These are phyloP conservation scores for Azorinus chamasolen DNA, from an alignment of 2,888 invertebrate species.

Conservation along the genomic window DNA sequence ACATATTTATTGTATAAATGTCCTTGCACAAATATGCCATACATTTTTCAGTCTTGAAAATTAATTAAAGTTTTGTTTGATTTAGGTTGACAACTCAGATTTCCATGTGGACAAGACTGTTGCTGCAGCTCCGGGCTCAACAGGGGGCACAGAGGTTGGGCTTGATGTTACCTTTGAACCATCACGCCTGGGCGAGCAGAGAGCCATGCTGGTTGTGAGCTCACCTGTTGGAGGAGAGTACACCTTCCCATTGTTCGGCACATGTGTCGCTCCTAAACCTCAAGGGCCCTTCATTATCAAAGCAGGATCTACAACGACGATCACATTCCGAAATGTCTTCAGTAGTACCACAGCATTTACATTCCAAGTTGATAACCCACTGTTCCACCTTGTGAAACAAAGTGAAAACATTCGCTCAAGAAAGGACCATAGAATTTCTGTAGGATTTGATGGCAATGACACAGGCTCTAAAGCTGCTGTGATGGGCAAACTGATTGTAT, in stretches of 20 bases:
- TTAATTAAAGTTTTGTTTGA: not conserved
- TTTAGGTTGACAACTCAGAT: conserved; percentile 85
- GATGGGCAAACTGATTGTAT: conserved; percentile 86
- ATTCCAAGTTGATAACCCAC: conserved; percentile 86
- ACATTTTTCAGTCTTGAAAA: too few relatives aligned
- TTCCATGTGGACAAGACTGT: conserved; percentile 86
- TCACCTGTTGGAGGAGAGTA: conserved; percentile 86
- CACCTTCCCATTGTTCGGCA: conserved; percentile 87
- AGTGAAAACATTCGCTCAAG: conserved; percentile 86
- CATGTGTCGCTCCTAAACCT: conserved; percentile 87
- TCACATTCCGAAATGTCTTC: conserved; percentile 88
- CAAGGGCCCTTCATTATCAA: conserved; percentile 87
- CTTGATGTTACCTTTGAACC: conserved; percentile 86
- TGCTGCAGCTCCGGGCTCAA: conserved; percentile 86
- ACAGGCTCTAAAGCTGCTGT: conserved; percentile 83
- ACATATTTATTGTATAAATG: too few relatives aligned
- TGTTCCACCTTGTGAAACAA: conserved; percentile 86
- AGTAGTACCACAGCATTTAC: conserved; percentile 85
- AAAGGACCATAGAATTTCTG: conserved; percentile 85
- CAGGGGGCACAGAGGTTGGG: conserved; percentile 85
- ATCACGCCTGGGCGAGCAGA: conserved; percentile 84
- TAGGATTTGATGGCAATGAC: conserved; percentile 86
- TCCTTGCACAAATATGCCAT: too few relatives aligned
- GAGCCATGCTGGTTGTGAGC: conserved; percentile 80
- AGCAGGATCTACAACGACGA: conserved; percentile 84